A percentile compares a stretch with the other conserved stretches of the same genome.
Conservation (phyloP, 2,797 vertebrate genomes). For the Limosa lapponica region DNA sequence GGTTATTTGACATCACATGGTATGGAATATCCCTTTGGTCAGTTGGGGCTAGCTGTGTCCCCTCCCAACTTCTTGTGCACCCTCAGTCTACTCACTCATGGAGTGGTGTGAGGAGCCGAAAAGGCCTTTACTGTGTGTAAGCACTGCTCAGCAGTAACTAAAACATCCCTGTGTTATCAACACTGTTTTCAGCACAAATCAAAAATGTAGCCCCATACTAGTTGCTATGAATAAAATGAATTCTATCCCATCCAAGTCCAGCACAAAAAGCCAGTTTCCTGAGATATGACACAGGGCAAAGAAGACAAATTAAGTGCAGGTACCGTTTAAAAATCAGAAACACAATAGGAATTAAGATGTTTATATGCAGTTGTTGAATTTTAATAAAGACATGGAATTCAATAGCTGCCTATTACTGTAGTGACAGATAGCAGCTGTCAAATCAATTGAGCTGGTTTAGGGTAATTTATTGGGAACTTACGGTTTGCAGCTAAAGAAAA, state of each 20-base stretch:
- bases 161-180: not conserved
- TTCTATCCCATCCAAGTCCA: not conserved
- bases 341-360: not conserved
- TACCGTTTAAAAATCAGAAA: not conserved
- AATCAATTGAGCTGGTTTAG: not conserved
- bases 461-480: constrained; percentile 1
- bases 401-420: not conserved
- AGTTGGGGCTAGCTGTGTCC: not conserved
- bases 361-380: constrained; percentile 8
- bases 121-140: not conserved
- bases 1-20: not conserved
- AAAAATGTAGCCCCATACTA: not conserved
- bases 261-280: not conserved
- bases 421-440: constrained; percentile 14
- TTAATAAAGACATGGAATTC: constrained; percentile 16
- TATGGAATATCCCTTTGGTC: not conserved
- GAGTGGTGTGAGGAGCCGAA: not conserved
- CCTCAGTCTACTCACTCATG: not conserved
- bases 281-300: not conserved
- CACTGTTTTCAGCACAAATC: not conserved
- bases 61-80: not conserved
- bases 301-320: not conserved
- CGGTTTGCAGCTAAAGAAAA: not conserved
- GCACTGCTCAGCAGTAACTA: not conserved
- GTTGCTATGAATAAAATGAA: not conserved